Evolutionary conservation across 2,888 invertebrate species (phyloP), one percentile per base, ranked within the genome.

Genomic region (Notodonta ziczac): DNA sequence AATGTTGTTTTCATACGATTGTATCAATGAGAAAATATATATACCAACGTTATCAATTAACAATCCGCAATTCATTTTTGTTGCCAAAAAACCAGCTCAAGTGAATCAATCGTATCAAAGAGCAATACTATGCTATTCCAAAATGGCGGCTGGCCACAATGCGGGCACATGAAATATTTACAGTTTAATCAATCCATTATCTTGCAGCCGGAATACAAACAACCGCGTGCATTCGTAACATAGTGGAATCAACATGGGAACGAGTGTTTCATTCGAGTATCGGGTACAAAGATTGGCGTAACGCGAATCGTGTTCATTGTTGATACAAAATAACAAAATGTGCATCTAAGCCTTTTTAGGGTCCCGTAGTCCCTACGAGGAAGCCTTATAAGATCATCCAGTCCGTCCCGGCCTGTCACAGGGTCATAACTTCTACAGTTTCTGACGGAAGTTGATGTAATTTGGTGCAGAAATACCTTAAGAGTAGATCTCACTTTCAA

Each of bases 151-250:
- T 68, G 61, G 64, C 61, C 70, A 64, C 50, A 59, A 56, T 58
- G 54, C 14, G 56, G 54, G 7, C 16, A 58, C 58, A 70, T 80
- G 67, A 74, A 82, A 82, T 83, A 80, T 83, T 78, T 84, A 82
- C 76, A 73, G 73, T 82, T 80, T 78, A 81, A 81, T 81, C 82
- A 81, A 85, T 85, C 80, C 76, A 84, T 85, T 84, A 84, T 81
- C 76, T 76, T 65, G 70, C 69, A 62, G 63, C 59, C 66, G 58
- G 73, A 74, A 72, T 72, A 73, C 76, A 78, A 77, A 75, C 73
- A 76, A 66, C 55, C 52, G 70, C 64, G 60, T 73, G 76, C 72
- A 80, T 79, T 77, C 66, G 74, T 74, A 76, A 77, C 68, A 55
- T 58, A 55, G 65, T 8, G 56, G 61, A 70, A 70, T 77, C 73